Evolutionary conservation across 2,888 invertebrate genomes (phyloP).

Genomic region (Rutpela maculata): DNA sequence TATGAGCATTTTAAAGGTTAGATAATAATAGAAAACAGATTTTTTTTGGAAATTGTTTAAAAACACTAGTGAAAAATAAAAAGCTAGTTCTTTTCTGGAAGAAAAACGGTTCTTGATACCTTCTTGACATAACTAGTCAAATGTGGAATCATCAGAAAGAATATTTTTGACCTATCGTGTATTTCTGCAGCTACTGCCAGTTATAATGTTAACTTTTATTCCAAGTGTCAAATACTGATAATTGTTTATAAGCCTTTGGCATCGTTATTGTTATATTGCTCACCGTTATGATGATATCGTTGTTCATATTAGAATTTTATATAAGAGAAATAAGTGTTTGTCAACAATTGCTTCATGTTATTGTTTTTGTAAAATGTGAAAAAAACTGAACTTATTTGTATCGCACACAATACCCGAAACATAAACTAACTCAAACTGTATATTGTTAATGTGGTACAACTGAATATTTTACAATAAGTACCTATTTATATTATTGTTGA

Average conservation of each 20-base stretch:
- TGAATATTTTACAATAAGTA: slow-evolving; percentile 38
- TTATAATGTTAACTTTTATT: background rate
- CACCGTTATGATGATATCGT: slow-evolving; percentile 39
- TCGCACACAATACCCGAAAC: slow-evolving; percentile 19
- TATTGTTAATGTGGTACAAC: slow-evolving; percentile 36
- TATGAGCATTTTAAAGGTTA: no score
- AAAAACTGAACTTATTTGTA: slow-evolving; percentile 16
- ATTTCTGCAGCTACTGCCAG: slow-evolving; percentile 7
- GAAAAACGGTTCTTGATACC: no score
- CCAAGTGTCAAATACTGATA: slow-evolving; percentile 14
- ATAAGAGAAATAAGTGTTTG: slow-evolving; percentile 25
- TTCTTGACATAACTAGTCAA: no score
- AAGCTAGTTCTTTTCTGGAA: no score
- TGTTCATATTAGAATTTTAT: slow-evolving; percentile 40
- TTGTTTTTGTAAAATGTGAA: slow-evolving; percentile 35
- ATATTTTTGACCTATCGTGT: background rate
- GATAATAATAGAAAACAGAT: no score
- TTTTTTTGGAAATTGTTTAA: no score
- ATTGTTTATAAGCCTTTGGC: slow-evolving; percentile 31
- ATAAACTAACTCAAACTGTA: slow-evolving; percentile 21
- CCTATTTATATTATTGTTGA: slow-evolving; percentile 50
- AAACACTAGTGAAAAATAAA: no score
- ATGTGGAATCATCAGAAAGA: no score
- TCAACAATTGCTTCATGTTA: slow-evolving; percentile 20
- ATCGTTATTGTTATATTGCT: slow-evolving; percentile 45